phyloP scores from a whole-genome alignment of 2,113 vertebrate species.

The Xyliphius kryptos region DNA sequence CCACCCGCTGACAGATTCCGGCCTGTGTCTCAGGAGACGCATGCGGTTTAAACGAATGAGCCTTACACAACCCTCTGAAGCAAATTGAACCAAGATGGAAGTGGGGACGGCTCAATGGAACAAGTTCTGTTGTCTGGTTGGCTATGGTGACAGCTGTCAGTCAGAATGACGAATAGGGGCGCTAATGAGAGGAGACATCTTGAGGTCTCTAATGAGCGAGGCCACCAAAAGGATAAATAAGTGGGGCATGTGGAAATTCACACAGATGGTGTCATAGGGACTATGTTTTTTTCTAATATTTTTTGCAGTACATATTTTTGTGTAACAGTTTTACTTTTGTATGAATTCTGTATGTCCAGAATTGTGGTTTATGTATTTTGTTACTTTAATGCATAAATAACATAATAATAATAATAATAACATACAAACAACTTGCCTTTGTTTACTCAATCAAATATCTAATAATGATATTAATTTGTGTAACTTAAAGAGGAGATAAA shows the following conservation, averaged over 20 bases:
- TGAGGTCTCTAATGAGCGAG: conserved; percentile 58
- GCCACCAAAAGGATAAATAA: conserved; percentile 49
- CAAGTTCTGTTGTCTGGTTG: conserved; percentile 35
- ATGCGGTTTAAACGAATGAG: conserved; percentile 2
- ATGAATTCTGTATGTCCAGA: too few species aligned
- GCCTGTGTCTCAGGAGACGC: neutral
- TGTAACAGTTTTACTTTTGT: too few species aligned
- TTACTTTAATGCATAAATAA: too few species aligned
- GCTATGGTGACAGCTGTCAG: conserved; percentile 52
- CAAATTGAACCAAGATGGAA: conserved; percentile 32
- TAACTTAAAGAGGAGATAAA: too few species aligned
- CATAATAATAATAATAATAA: too few species aligned
- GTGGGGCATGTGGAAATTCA: conserved; percentile 2
- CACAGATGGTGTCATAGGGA: too few species aligned
- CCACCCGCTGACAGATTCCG: conserved; percentile 12
- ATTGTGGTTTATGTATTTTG: too few species aligned
- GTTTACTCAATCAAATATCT: too few species aligned
- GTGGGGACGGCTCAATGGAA: neutral
- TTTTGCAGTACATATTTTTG: too few species aligned
- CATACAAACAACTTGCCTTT: too few species aligned
- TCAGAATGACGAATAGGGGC: conserved; percentile 58
- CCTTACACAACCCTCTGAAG: conserved; percentile 5
- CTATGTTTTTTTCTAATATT: too few species aligned
- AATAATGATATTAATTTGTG: too few species aligned
- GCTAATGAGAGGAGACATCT: conserved; percentile 59